Evolutionary conservation across 2,797 vertebrate species (phyloP), one percentile per base, ranked within the genome.

Genomic region (Saguinus oedipus): DNA sequence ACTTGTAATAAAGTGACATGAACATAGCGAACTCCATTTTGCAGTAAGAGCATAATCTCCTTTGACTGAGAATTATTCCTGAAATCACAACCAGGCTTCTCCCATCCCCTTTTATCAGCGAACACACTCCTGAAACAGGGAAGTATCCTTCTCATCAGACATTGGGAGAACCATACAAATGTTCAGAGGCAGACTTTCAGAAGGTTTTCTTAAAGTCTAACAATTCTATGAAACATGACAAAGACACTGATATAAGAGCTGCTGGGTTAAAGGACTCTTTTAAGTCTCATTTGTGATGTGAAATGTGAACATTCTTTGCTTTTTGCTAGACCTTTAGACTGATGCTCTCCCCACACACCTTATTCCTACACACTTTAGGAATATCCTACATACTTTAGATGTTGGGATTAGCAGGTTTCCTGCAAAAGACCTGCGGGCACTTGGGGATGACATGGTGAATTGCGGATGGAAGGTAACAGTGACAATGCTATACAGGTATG

Each of bases 301-400:
- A 95, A 94, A 87, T 24, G 36, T 42, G 78, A 78, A 75, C 81
- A 78, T 75, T 33, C 53, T 92, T 72, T 86, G 50, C 59, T 83
- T 93, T 79, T 27, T 30, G 61, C 53, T 46, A 64, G 70, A 42
- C 9, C 3, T 75, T 75, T 79, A 82, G 39, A 27, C 14, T 93
- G 83, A 80, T n/a, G 39, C 5, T 15, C 17, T 30, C n/a, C 19
- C 15, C 61, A 7, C 42, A n/a, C 17, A 84, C n/a, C 27, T 61
- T 61, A 61, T 30, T 61, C 27, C 4, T 61, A 61, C 27, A 30
- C 5, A 27, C 57, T 27, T 53, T 20, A 88, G 75, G 33, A 93
- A 27, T 61, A 15, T 27, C 55, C 70, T 86, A 36, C 26, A 74
- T 4, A 72, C 33, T 14, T 84, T 11, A 44, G 27, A 76, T 39